Percentiles rank a stretch among this genome's conserved stretches.
These are phyloP conservation scores for Pollimyrus isidori DNA, from an alignment of 2,113 vertebrate genomes.

Conservation along the genomic window DNA sequence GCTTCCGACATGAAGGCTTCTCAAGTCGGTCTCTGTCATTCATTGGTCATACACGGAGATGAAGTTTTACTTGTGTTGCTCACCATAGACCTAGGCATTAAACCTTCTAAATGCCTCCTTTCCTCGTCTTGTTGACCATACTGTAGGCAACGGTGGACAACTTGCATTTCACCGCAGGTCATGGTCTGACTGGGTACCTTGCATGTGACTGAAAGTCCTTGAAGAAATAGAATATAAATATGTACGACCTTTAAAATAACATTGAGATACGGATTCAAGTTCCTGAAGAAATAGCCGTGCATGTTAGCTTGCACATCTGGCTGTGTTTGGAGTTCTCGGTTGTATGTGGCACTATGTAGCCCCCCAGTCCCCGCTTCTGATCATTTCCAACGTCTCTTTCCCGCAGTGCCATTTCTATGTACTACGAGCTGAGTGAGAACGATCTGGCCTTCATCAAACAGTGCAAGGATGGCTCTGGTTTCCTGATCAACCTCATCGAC, in stretches of 20 bases:
- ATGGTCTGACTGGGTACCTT: neutral
- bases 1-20: neutral
- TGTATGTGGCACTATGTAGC: neutral
- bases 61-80: neutral
- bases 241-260: neutral
- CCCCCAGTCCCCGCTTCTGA: neutral
- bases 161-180: neutral
- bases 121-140: neutral
- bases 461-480: constrained; percentile 81
- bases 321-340: neutral
- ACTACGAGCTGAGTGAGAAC: constrained; percentile 75
- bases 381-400: neutral
- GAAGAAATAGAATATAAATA: neutral
- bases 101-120: neutral
- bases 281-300: neutral
- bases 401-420: constrained; percentile 86
- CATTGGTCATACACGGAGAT: neutral
- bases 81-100: neutral
- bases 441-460: constrained; percentile 95
- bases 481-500: constrained; percentile 93
- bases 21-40: neutral
- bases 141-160: neutral
- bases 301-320: neutral
- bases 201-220: neutral
- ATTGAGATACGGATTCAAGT: neutral